Evolutionary conservation across 2,797 vertebrate genomes (phyloP).

Genomic region (Bufotes viridis): DNA sequence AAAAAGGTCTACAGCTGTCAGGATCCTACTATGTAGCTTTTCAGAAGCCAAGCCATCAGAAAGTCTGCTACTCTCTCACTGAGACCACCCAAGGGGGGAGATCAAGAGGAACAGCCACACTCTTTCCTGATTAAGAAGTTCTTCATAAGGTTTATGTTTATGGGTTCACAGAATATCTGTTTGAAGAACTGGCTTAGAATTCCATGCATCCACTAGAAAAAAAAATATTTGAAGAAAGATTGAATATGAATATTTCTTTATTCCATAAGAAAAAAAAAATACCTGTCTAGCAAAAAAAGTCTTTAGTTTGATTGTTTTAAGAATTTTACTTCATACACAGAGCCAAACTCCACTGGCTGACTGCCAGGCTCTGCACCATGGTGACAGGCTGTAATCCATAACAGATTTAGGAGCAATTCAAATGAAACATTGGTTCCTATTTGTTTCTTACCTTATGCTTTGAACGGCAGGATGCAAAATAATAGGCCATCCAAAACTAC

Average conservation of each 20-base stretch:
- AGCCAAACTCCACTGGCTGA: slow-evolving; percentile 69
- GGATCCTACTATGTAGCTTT: slow-evolving; percentile 72
- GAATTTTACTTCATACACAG: slow-evolving; percentile 58
- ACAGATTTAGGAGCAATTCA: slow-evolving; percentile 65
- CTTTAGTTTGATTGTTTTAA: slow-evolving; percentile 68
- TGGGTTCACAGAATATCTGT: slow-evolving; percentile 71
- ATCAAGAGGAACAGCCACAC: slow-evolving; percentile 75
- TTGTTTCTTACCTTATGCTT: slow-evolving; percentile 17
- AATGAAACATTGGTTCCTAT: slow-evolving; percentile 67
- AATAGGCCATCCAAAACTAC: slow-evolving; percentile 53
- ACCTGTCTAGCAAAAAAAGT: slow-evolving; percentile 71
- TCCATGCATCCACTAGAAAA: slow-evolving; percentile 75
- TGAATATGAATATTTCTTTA: slow-evolving; percentile 76
- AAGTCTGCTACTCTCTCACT: slow-evolving; percentile 72
- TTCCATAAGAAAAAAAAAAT: slow-evolving; percentile 71
- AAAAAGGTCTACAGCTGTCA: slow-evolving; percentile 83
- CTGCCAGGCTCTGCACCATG: slow-evolving; percentile 63
- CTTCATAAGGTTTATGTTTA: slow-evolving; percentile 79
- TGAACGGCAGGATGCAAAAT: slow-evolving; percentile 48
- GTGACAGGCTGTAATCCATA: slow-evolving; percentile 64
- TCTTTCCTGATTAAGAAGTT: slow-evolving; percentile 81
- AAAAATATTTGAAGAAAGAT: slow-evolving; percentile 79
- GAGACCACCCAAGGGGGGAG: slow-evolving; percentile 82
- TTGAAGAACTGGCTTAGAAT: slow-evolving; percentile 73
- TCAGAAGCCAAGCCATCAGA: slow-evolving; percentile 74